These are phyloP conservation scores for Xestia c-nigrum DNA, from an alignment of 2,888 invertebrate species.

Conservation along the genomic window DNA sequence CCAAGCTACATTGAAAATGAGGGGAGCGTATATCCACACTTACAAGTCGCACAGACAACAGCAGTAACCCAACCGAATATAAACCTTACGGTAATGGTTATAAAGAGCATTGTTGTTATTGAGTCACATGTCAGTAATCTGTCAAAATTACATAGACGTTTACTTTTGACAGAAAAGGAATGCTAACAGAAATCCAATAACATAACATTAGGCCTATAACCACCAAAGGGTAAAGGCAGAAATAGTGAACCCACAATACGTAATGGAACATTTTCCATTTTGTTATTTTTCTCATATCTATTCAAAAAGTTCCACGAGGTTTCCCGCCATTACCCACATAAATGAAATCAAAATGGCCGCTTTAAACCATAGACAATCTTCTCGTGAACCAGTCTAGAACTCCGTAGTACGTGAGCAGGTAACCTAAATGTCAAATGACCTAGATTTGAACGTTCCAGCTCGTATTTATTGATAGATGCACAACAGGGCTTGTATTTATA, in stretches of 20 bases:
- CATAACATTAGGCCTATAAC: background rate
- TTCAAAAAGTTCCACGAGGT: slow-evolving; percentile 1
- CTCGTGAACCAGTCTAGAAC: slow-evolving; percentile 45
- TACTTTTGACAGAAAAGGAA: background rate
- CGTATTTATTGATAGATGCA: slow-evolving; percentile 42
- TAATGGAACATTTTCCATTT: no score
- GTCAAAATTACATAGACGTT: background rate
- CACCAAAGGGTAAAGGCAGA: background rate
- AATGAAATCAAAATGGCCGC: slow-evolving; percentile 45
- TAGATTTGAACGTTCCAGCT: slow-evolving; percentile 30
- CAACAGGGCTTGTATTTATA: slow-evolving; percentile 1
- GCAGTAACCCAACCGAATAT: background rate
- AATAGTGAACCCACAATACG: background rate
- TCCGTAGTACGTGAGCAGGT: slow-evolving; percentile 42
- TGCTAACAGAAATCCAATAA: background rate
- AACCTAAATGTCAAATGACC: slow-evolving; percentile 55
- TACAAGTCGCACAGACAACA: background rate
- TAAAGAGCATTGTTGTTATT: background rate
- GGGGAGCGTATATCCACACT: background rate
- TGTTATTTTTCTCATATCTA: background rate
- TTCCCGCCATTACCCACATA: slow-evolving; percentile 35
- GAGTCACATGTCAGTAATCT: background rate
- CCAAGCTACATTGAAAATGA: background rate
- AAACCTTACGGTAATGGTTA: background rate
- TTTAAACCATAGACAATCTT: slow-evolving; percentile 47